Conservation (phyloP, 2,888 invertebrate genomes). For the Hoplodrina blanda region DNA sequence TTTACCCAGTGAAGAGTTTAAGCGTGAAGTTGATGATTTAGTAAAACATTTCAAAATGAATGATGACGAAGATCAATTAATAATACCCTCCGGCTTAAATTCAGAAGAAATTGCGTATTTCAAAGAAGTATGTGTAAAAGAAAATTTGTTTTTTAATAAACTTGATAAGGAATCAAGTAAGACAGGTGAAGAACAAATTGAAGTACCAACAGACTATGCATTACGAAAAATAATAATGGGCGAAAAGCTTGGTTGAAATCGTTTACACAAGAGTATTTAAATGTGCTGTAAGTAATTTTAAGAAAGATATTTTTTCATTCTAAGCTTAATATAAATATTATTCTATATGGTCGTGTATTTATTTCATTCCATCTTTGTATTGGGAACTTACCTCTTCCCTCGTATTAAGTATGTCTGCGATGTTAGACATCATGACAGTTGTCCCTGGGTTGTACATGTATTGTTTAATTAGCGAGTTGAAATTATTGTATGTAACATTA, state of each 20-base stretch:
- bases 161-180: slow-evolving; percentile 46
- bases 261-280: too few relatives aligned
- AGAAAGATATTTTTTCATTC: neutral
- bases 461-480: too few relatives aligned
- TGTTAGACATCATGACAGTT: too few relatives aligned
- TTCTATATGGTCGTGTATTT: neutral
- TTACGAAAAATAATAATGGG: slow-evolving; percentile 25
- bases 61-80: slow-evolving; percentile 80
- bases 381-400: neutral
- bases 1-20: slow-evolving; percentile 80
- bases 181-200: slow-evolving; percentile 11
- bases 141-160: slow-evolving; percentile 84
- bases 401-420: too few relatives aligned
- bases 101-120: slow-evolving; percentile 85
- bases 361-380: neutral
- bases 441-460: too few relatives aligned
- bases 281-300: too few relatives aligned
- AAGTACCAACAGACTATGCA: slow-evolving; percentile 16
- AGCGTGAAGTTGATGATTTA: slow-evolving; percentile 83
- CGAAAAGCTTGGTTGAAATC: neutral
- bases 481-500: too few relatives aligned
- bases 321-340: neutral
- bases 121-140: slow-evolving; percentile 82
- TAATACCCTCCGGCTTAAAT: slow-evolving; percentile 87
- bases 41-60: slow-evolving; percentile 86